Conservation (phyloP, 2,888 invertebrate species). For the Drosophila histrio region DNA sequence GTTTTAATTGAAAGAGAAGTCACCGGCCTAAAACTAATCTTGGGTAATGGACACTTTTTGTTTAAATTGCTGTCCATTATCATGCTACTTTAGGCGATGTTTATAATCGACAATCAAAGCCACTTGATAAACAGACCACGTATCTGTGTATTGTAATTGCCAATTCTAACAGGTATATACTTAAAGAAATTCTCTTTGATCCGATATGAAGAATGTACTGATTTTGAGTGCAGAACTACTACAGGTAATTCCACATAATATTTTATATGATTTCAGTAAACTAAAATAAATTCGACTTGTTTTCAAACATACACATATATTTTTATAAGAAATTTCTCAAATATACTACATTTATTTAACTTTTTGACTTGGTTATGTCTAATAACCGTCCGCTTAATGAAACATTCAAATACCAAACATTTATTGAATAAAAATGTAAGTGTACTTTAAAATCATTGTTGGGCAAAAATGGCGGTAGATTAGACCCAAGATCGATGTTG, state of each 20-base stretch:
- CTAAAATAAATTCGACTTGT: not conserved
- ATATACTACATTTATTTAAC: not conserved
- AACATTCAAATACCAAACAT: not conserved
- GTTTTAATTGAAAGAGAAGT: not conserved
- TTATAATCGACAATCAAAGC: conserved; percentile 27
- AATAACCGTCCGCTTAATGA: not conserved
- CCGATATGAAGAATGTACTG: conserved; percentile 14
- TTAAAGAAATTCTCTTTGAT: conserved; percentile 33
- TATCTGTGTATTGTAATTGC: conserved; percentile 35
- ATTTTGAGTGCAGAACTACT: conserved; percentile 37
- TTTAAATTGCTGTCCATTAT: not conserved
- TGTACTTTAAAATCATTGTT: conserved; percentile 1
- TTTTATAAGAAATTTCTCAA: not conserved
- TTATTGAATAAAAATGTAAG: not conserved
- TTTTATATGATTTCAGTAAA: conserved; percentile 1
- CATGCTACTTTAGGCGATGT: conserved; percentile 2
- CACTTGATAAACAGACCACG: conserved; percentile 59
- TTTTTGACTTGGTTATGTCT: not conserved
- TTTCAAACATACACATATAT: not conserved
- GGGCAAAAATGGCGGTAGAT: conserved; percentile 6
- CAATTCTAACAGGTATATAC: conserved; percentile 51
- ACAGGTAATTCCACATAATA: conserved; percentile 1
- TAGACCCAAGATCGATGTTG: not conserved
- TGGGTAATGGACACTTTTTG: conserved; percentile 40
- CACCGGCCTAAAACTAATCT: conserved; percentile 1